phyloP scores from a whole-genome alignment of 1,140 invertebrate species.

The fruit fly (Drosophila melanogaster) region DNA sequence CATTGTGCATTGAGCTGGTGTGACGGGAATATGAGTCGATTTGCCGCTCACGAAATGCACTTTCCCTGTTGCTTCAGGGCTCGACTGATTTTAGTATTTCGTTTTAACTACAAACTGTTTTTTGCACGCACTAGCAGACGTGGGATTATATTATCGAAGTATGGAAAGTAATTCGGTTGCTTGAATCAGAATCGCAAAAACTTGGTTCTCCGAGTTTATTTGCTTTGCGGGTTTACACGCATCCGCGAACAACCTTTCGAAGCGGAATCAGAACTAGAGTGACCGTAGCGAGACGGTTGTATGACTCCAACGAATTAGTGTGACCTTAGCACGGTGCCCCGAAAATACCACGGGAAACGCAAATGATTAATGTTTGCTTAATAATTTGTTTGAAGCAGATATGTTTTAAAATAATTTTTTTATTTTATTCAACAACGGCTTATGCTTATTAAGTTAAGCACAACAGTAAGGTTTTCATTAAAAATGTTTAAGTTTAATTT shows the following conservation, averaged over 20 bases:
- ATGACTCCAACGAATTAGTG: background rate
- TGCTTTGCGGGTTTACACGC: background rate
- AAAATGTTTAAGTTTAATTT: background rate
- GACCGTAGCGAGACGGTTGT: background rate
- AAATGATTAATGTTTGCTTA: too few species aligned
- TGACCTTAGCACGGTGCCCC: background rate
- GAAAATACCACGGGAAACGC: too few species aligned
- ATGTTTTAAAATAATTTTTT: too few species aligned
- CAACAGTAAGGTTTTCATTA: background rate
- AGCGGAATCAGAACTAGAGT: background rate
- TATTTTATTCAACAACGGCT: background rate
- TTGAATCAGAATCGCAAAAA: background rate
- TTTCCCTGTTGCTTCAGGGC: constrained; percentile 16
- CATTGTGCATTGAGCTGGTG: background rate
- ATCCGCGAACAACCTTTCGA: background rate
- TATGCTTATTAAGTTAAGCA: background rate
- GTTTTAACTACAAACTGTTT: constrained; percentile 19
- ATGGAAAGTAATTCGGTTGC: background rate
- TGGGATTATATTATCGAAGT: background rate
- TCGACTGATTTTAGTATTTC: background rate
- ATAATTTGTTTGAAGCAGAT: too few species aligned
- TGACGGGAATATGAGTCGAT: constrained; percentile 13
- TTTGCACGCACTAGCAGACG: constrained; percentile 14
- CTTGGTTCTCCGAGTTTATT: background rate
- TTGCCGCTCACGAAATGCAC: constrained; percentile 45